Conservation (phyloP, 2,888 invertebrate genomes). For the Eueremaeus valkanovi region DNA sequence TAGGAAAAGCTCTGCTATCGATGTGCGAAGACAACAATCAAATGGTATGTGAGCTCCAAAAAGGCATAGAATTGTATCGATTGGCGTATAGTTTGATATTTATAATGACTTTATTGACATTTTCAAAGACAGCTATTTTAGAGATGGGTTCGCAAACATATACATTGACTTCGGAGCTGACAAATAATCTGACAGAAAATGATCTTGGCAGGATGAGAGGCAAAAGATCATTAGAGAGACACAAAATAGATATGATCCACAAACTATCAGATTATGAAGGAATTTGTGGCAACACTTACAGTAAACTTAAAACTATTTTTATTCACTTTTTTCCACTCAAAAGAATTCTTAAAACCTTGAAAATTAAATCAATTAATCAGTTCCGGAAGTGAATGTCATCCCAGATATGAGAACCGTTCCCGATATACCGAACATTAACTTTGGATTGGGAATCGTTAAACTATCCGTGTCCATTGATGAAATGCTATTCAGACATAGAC, state of each 20-base stretch:
- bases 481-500: neutral
- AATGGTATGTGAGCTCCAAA: neutral
- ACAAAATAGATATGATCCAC: neutral
- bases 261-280: neutral
- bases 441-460: neutral
- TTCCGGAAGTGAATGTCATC: neutral
- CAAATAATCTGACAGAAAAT: neutral
- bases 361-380: neutral
- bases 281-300: neutral
- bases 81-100: too few relatives aligned
- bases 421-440: neutral
- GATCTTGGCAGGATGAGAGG: neutral
- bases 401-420: neutral
- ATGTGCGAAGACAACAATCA: neutral
- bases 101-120: too few relatives aligned
- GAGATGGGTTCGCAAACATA: neutral
- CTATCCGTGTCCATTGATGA: neutral
- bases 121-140: neutral
- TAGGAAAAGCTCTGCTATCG: neutral
- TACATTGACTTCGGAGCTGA: neutral
- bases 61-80: too few relatives aligned
- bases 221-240: neutral
- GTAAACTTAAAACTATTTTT: neutral
- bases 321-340: neutral
- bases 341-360: neutral